These are phyloP conservation scores for Coleophora deauratella DNA, from an alignment of 2,888 invertebrate species.

Conservation along the genomic window DNA sequence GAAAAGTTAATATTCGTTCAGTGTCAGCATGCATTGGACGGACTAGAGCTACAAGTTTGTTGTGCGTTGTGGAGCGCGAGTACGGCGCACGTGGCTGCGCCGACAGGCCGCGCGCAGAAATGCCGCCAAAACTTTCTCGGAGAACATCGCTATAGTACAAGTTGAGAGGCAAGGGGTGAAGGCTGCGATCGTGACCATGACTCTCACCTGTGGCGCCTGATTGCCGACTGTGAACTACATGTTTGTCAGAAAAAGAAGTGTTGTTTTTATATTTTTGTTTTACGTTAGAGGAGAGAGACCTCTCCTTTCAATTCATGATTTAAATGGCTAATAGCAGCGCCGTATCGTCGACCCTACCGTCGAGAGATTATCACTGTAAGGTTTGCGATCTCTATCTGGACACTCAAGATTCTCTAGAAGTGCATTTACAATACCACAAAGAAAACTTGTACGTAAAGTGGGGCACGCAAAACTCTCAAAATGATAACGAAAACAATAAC, in stretches of 20 bases:
- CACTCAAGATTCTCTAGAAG: conserved; percentile 83
- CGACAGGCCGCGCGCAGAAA: conserved; percentile 53
- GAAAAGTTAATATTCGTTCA: conserved; percentile 4
- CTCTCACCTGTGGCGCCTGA: conserved; percentile 59
- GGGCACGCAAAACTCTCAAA: conserved; percentile 75
- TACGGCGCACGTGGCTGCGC: conserved; percentile 60
- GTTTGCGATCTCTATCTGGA: conserved; percentile 85
- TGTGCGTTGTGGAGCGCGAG: conserved; percentile 18
- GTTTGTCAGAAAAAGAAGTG: conserved; percentile 55
- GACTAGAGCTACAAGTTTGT: conserved; percentile 15
- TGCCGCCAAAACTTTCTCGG: conserved; percentile 70
- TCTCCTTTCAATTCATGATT: conserved; percentile 62
- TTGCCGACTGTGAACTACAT: conserved; percentile 49
- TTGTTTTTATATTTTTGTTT: conserved; percentile 65
- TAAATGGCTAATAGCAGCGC: conserved; percentile 72
- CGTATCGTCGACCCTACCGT: conserved; percentile 70
- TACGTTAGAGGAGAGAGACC: conserved; percentile 69
- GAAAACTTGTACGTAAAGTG: conserved; percentile 84
- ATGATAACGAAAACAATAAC: conserved; percentile 80
- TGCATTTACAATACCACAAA: conserved; percentile 86
- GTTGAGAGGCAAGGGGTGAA: conserved; percentile 36
- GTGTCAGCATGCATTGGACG: conserved; percentile 13
- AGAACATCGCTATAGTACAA: conserved; percentile 55
- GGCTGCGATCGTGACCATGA: conserved; percentile 47
- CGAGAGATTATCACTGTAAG: conserved; percentile 80